Percentiles rank a stretch among this genome's conserved stretches.
Conservation (phyloP, 2,888 invertebrate species). For the Agrypnus murinus region DNA sequence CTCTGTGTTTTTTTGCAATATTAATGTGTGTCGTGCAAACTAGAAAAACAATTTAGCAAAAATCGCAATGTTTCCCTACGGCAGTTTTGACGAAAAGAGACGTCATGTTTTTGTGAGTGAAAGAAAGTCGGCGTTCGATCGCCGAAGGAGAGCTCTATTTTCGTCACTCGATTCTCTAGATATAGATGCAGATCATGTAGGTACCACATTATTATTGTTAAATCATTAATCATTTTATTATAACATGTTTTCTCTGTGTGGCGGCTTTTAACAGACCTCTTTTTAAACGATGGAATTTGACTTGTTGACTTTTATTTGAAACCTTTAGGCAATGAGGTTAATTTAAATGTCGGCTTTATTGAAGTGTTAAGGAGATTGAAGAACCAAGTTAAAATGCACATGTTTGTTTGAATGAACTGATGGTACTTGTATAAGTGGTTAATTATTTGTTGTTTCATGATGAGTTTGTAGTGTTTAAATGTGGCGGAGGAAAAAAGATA, state of each 20-base stretch:
- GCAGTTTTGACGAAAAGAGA: slow-evolving; percentile 36
- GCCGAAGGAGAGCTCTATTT: slow-evolving; percentile 34
- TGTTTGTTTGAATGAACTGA: neutral
- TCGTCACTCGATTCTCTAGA: slow-evolving; percentile 45
- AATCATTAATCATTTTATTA: neutral
- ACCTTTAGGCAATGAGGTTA: slow-evolving; percentile 36
- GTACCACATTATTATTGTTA: slow-evolving; percentile 31
- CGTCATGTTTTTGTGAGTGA: slow-evolving; percentile 23
- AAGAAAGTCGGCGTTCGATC: slow-evolving; percentile 32
- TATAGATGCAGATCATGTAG: slow-evolving; percentile 44
- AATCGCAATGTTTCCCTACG: slow-evolving; percentile 28
- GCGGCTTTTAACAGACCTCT: slow-evolving; percentile 7
- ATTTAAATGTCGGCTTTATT: slow-evolving; percentile 38
- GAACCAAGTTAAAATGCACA: slow-evolving; percentile 10
- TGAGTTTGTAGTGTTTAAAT: neutral
- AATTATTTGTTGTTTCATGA: too few relatives aligned
- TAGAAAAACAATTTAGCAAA: neutral
- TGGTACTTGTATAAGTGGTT: neutral
- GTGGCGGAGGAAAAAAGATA: neutral
- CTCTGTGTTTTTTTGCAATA: too few relatives aligned
- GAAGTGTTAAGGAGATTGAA: slow-evolving; percentile 29
- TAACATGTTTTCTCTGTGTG: slow-evolving; percentile 22
- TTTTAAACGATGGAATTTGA: slow-evolving; percentile 9
- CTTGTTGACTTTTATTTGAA: slow-evolving; percentile 39
- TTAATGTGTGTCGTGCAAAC: neutral